Conservation (phyloP, 2,888 invertebrate species). For the Galerucella pusilla region DNA sequence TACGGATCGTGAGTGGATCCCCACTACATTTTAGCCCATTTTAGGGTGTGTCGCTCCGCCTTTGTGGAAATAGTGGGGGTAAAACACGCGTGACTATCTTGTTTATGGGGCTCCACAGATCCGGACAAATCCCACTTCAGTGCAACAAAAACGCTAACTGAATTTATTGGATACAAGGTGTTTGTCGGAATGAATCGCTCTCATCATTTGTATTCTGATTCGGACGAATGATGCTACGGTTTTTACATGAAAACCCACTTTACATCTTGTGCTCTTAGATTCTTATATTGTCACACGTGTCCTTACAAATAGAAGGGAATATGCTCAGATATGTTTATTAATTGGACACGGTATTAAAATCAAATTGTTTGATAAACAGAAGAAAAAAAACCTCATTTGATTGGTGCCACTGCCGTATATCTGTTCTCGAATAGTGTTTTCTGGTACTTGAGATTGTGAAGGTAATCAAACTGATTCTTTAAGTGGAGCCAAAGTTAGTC, state of each 20-base stretch:
- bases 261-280: conserved; percentile 62
- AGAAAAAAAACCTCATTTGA: background rate
- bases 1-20: conserved; percentile 54
- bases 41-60: conserved; percentile 47
- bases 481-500: no score
- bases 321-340: conserved; percentile 65
- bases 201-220: conserved; percentile 67
- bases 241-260: conserved; percentile 67
- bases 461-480: no score
- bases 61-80: conserved; percentile 52
- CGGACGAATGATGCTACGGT: conserved; percentile 65
- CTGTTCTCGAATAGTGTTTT: no score
- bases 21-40: conserved; percentile 48
- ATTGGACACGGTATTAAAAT: conserved; percentile 63
- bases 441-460: no score
- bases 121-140: conserved; percentile 66
- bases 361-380: conserved; percentile 47
- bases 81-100: conserved; percentile 63
- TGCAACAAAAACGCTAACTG: conserved; percentile 66
- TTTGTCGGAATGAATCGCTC: conserved; percentile 67
- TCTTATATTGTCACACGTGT: conserved; percentile 62
- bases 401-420: background rate
- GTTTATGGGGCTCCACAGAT: conserved; percentile 66
- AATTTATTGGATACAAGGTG: conserved; percentile 68
- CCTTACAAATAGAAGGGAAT: conserved; percentile 60